These are phyloP conservation scores for Dexiosoma caninum DNA, from an alignment of 2,888 invertebrate species.

Conservation along the genomic window DNA sequence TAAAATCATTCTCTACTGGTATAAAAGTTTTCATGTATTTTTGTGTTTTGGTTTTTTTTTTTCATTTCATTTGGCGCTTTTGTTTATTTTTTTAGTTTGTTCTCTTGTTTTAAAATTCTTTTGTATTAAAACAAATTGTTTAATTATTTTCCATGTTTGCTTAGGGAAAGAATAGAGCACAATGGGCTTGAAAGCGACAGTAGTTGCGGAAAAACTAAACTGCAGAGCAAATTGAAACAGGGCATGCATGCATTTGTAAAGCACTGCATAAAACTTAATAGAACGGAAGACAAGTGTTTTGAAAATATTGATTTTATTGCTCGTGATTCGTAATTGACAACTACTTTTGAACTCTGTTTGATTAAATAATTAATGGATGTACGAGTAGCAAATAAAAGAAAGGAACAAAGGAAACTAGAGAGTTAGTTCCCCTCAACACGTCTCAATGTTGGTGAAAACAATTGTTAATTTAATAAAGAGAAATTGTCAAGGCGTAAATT, in stretches of 20 bases:
- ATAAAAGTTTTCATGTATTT: too few species aligned
- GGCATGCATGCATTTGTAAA: neutral
- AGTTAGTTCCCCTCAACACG: too few species aligned
- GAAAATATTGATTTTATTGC: slow-evolving; percentile 18
- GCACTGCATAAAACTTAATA: neutral
- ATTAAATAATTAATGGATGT: too few species aligned
- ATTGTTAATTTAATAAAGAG: too few species aligned
- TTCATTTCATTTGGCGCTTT: too few species aligned
- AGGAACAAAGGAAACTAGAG: too few species aligned
- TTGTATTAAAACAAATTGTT: slow-evolving; percentile 10
- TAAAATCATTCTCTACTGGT: too few species aligned
- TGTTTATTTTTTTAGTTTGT: neutral
- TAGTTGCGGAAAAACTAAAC: neutral
- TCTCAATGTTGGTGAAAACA: too few species aligned
- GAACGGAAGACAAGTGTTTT: slow-evolving; percentile 1
- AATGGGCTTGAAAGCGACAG: neutral
- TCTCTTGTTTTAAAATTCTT: slow-evolving; percentile 5
- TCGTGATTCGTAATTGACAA: slow-evolving; percentile 2
- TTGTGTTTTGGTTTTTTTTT: too few species aligned
- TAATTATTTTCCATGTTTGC: slow-evolving; percentile 29
- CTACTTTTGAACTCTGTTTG: too few species aligned
- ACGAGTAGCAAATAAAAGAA: too few species aligned
- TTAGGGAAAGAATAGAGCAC: neutral
- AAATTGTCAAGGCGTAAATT: too few species aligned
- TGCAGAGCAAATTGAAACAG: neutral